These are phyloP conservation scores for Tenualosa thibaudeaui DNA, from an alignment of 2,797 vertebrate genomes.

Conservation along the genomic window DNA sequence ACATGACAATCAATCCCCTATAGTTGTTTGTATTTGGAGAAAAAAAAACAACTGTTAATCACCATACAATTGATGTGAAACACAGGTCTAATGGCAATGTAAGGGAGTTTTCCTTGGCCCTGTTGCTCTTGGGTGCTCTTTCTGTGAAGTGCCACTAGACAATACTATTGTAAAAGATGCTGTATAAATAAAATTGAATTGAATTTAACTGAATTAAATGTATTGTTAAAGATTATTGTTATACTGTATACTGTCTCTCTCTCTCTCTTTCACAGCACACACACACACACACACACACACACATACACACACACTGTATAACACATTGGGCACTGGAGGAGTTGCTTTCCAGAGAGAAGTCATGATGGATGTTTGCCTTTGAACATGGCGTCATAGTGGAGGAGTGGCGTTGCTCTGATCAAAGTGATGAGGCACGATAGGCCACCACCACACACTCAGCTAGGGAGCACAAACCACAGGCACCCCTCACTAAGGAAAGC, in stretches of 20 bases:
- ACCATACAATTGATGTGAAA: too few relatives aligned
- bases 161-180: too few relatives aligned
- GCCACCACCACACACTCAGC: conserved; percentile 20
- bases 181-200: too few relatives aligned
- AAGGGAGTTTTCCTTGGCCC: too few relatives aligned
- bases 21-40: too few relatives aligned
- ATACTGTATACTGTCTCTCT: not conserved
- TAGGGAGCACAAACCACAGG: not conserved
- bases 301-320: not conserved
- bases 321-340: conserved; percentile 25
- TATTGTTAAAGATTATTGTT: not conserved
- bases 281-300: not conserved
- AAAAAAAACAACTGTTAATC: too few relatives aligned
- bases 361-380: conserved; percentile 36
- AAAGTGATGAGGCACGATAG: conserved; percentile 20
- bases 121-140: too few relatives aligned
- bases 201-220: too few relatives aligned
- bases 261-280: not conserved
- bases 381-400: conserved; percentile 15
- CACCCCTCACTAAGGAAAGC: not conserved
- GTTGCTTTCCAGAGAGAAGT: conserved; percentile 16
- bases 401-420: conserved; percentile 10
- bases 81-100: not conserved
- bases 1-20: too few relatives aligned
- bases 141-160: too few relatives aligned